Base-by-base conservation (phyloP, 2,888 invertebrate genomes). In the Eurytoma californica region DNA sequence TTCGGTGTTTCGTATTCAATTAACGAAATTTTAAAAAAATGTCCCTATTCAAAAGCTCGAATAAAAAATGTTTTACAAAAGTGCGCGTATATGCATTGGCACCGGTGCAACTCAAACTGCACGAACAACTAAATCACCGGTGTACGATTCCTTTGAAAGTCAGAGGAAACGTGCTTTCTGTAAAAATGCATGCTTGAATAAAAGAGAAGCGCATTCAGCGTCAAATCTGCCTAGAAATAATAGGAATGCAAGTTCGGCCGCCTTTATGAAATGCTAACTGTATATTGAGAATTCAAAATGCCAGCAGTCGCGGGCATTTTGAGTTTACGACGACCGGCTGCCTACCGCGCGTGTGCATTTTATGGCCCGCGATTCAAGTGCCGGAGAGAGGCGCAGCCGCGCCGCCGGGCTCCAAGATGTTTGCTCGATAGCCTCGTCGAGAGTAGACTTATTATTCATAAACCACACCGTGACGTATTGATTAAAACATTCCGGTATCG, bases 261-360 rank as follows among this genome's bases (percentile, higher is more conserved):
- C 18, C 60, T 51, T 60, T 60, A 70, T 72, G 51, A 60, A 61
- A 60, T 51, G 47, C 20, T 72, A 72, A 72, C 72, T 28, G 61
- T 24, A 28, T 60, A 61, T 72, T 72, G 72, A 60, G 60, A 72
- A 60, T 61, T 61, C 60, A 61, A 61, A 16, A 51, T 51, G 47
- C 58, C 24, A 28, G 24, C 67, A 16, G 24, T 28, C 53, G 5
- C 20, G 4, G n/a, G 47, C 51, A 24, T 72, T 72, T 61, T 24
- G 60, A 49, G 51, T 72, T 72, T 72, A 72, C n/a, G 72, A 30
- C 60, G 28, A 20, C 39, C 16, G n/a, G 53, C 53, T 67, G 67
- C 18, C 39, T 63, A 18, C 28, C 12, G 63, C 63, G 39, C n/a
- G 68, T 57, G 39, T 61, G 49, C 61, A 51, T 61, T 72, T 72